A percentile compares a stretch with the other conserved stretches of the same genome.
Conservation (phyloP, 2,113 vertebrate genomes). For the Alouatta palliata region DNA sequence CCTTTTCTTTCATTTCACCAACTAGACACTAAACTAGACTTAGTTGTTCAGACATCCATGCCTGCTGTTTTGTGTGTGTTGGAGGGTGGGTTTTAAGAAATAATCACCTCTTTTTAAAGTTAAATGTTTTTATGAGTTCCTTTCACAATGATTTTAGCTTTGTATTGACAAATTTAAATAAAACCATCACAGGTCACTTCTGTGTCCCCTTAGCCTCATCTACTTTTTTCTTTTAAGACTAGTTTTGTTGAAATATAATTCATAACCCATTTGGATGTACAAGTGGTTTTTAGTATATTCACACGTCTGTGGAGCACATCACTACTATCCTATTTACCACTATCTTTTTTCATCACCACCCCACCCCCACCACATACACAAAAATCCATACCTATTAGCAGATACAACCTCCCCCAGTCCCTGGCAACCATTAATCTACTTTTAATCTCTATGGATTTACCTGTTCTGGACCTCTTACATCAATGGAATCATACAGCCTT, state of each 20-base stretch:
- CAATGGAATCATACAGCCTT: background rate
- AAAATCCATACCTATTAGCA: background rate
- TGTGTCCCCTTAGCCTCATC: background rate
- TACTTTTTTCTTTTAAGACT: background rate
- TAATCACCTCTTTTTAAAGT: background rate
- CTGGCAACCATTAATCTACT: background rate
- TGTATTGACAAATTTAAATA: slow-evolving; percentile 22
- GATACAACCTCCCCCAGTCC: accelerated
- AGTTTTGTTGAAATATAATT: background rate
- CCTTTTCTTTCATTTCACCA: background rate
- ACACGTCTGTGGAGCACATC: background rate
- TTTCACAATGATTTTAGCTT: background rate
- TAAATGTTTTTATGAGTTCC: background rate
- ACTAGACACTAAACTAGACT: background rate
- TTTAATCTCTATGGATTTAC: background rate
- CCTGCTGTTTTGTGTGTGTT: background rate
- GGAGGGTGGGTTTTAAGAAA: background rate
- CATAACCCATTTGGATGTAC: background rate
- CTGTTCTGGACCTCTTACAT: background rate
- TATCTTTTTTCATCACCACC: background rate
- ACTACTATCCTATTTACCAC: background rate
- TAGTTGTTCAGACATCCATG: background rate
- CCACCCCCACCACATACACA: background rate
- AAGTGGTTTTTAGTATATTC: background rate
- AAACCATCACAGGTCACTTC: background rate